phyloP scores from a whole-genome alignment of 2,888 invertebrate species.

The Aphrophora alni region DNA sequence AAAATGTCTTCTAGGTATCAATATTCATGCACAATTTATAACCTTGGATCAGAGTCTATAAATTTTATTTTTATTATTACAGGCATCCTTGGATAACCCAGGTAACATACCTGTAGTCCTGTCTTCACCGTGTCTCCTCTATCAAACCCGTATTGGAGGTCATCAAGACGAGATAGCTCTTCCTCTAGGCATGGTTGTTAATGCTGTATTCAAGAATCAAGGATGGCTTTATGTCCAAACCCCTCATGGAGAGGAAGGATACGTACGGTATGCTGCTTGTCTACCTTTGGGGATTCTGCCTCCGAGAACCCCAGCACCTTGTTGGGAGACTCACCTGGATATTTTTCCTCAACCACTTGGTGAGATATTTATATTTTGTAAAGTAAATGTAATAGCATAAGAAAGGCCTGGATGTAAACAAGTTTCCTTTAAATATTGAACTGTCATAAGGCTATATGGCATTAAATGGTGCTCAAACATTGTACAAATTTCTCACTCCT shows the following conservation, averaged over 20 bases:
- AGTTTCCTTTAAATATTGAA: too few relatives aligned
- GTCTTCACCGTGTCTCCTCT: slow-evolving; percentile 53
- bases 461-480: too few relatives aligned
- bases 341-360: slow-evolving; percentile 80
- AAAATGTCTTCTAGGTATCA: too few relatives aligned
- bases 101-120: slow-evolving; percentile 81
- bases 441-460: too few relatives aligned
- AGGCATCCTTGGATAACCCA: slow-evolving; percentile 77
- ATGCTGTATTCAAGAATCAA: slow-evolving; percentile 85
- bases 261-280: slow-evolving; percentile 78
- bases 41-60: too few relatives aligned
- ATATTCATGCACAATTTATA: too few relatives aligned
- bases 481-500: too few relatives aligned
- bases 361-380: slow-evolving; percentile 41
- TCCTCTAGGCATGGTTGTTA: slow-evolving; percentile 76
- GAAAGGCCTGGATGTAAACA: too few relatives aligned
- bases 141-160: slow-evolving; percentile 53
- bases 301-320: slow-evolving; percentile 67
- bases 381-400: too few relatives aligned
- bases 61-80: too few relatives aligned
- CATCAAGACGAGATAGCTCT: slow-evolving; percentile 52
- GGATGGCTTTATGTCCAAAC: slow-evolving; percentile 87
- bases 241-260: slow-evolving; percentile 84
- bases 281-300: slow-evolving; percentile 78
- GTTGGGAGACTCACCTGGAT: slow-evolving; percentile 84